phyloP scores from a whole-genome alignment of 2,113 vertebrate species.

The Poeciliopsis turrubarensis region DNA sequence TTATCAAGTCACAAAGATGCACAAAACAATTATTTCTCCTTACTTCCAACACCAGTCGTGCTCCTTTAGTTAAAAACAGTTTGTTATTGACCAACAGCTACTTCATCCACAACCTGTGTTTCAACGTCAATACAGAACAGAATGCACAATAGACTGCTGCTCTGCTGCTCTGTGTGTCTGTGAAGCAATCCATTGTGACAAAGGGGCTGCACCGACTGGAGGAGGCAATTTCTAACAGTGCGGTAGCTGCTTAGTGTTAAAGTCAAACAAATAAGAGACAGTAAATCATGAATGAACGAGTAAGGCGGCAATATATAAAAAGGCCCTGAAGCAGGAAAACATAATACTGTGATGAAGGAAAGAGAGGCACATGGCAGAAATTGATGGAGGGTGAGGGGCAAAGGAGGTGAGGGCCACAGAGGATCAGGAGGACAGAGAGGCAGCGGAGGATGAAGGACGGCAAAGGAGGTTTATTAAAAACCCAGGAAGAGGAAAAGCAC shows the following conservation, averaged over 20 bases:
- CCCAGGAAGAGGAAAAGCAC: conserved; percentile 5
- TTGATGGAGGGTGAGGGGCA: conserved; percentile 6
- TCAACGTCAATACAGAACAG: conserved; percentile 15
- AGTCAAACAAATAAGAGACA: conserved; percentile 5
- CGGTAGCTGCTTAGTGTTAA: background rate
- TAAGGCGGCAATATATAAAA: conserved; percentile 1
- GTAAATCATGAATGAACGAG: background rate
- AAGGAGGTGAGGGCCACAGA: background rate
- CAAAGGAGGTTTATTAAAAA: conserved; percentile 42
- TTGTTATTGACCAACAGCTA: conserved; percentile 15
- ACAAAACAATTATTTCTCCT: background rate
- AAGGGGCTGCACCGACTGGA: background rate
- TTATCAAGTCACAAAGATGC: background rate
- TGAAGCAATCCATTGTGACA: conserved; percentile 28
- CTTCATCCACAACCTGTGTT: conserved; percentile 5
- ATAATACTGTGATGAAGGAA: background rate
- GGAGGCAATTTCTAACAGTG: background rate
- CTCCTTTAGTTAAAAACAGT: background rate
- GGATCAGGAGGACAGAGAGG: conserved; percentile 22
- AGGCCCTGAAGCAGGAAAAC: conserved; percentile 3
- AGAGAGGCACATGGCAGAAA: background rate
- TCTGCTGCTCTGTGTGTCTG: background rate
- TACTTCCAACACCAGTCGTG: background rate
- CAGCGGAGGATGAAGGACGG: conserved; percentile 36
- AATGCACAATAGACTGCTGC: background rate